Evolutionary conservation across 2,888 invertebrate genomes (phyloP), one percentile per base, ranked within the genome.

Genomic region (Hoplodrina ambigua): DNA sequence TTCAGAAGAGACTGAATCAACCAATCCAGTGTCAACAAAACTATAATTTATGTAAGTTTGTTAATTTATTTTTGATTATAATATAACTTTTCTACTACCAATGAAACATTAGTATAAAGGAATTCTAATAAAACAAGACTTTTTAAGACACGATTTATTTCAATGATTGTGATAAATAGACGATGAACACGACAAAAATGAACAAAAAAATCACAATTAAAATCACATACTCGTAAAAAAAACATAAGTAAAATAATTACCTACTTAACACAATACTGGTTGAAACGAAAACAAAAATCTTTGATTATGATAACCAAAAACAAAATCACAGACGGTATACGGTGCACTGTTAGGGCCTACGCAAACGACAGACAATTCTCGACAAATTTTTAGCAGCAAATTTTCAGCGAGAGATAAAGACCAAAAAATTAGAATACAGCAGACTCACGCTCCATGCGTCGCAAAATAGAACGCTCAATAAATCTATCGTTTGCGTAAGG

Each of bases 201-300:
- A 66, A 41, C 41, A 58, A 56, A 65, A 75, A 64, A 64, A 71
- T 41, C 65, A 80, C 69, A 72, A 63, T 44, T n/a, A 63, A 79
- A 79, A 79, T 79, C 71, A 82, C 74, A 73, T 69, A 75, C 75
- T 52, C 64, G 70, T 72, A 78, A 61, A 54, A 61, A 56, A 54
- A 54, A 73, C 30, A 81, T 76, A 77, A 69, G 71, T 80, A 74
- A 61, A 73, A 71, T 7, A 33, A 37, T 37, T 41, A 41, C 41
- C 68, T 80, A 80, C 70, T 70, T 75, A 69, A 81, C 64, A 75
- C 69, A 87, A 89, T 88, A 90, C 86, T 88, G 85, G 82, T 86
- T 78, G 25, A 65, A 73, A 75, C 25, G 6, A 73, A 73, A 73
- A 46, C 44, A 25, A 69, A 52, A 53, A 25, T 59, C 30, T 13